phyloP scores from a whole-genome alignment of 2,888 invertebrate genomes.

The Plagodis dolabraria region DNA sequence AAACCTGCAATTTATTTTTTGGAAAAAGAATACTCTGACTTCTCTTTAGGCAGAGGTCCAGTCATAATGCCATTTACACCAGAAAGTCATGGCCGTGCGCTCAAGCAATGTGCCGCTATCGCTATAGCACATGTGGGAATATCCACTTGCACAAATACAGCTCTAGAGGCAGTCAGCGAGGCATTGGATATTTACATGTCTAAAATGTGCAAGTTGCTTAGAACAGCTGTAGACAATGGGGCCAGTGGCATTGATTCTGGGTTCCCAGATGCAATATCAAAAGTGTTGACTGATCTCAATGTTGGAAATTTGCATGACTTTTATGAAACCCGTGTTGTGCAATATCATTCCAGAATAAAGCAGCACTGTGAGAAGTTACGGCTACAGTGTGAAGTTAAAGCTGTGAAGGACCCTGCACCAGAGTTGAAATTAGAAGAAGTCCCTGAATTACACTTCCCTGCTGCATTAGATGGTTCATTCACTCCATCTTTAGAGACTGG shows the following conservation, averaged over 20 bases:
- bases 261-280: conserved; percentile 77
- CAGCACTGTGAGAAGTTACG: conserved; percentile 63
- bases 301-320: conserved; percentile 74
- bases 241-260: conserved; percentile 71
- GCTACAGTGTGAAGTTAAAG: conserved; percentile 63
- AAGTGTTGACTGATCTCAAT: conserved; percentile 75
- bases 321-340: conserved; percentile 70
- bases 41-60: conserved; percentile 73
- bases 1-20: conserved; percentile 71
- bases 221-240: conserved; percentile 72
- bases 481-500: conserved; percentile 86
- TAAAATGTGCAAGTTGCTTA: conserved; percentile 74
- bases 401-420: conserved; percentile 67
- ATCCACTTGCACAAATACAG: conserved; percentile 68
- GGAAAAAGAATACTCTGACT: conserved; percentile 73
- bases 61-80: conserved; percentile 75
- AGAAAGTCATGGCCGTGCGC: conserved; percentile 74
- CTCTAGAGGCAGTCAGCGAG: conserved; percentile 68
- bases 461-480: conserved; percentile 77
- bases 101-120: conserved; percentile 76
- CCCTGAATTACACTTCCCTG: conserved; percentile 82
- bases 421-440: conserved; percentile 78
- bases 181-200: conserved; percentile 71
- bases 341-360: conserved; percentile 69
- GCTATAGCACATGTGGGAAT: conserved; percentile 73